Conservation (phyloP, 2,888 invertebrate genomes). For the Melieria omissa region DNA sequence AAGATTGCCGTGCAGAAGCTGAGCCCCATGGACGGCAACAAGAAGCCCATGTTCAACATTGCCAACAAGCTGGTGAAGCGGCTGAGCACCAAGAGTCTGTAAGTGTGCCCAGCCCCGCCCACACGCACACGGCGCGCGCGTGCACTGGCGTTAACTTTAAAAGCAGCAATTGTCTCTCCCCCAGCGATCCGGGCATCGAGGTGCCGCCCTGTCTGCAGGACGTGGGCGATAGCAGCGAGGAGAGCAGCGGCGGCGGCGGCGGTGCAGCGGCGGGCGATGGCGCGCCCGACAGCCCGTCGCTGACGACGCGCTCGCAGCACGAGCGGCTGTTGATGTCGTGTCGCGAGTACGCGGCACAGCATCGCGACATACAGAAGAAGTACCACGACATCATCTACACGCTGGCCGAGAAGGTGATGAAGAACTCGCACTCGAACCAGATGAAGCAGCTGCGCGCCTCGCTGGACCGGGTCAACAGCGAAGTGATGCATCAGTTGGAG, state of each 20-base stretch:
- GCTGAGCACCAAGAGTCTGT: slow-evolving; percentile 83
- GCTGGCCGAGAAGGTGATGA: slow-evolving; percentile 83
- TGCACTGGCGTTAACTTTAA: slow-evolving; percentile 25
- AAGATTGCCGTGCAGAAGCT: slow-evolving; percentile 72
- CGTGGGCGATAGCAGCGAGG: slow-evolving; percentile 65
- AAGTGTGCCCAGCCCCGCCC: slow-evolving; percentile 61
- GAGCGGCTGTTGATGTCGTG: slow-evolving; percentile 73
- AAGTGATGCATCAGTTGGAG: slow-evolving; percentile 84
- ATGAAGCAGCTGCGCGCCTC: slow-evolving; percentile 79
- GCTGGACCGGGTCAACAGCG: slow-evolving; percentile 77
- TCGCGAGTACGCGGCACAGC: slow-evolving; percentile 76
- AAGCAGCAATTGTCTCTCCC: slow-evolving; percentile 61
- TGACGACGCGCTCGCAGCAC: slow-evolving; percentile 69
- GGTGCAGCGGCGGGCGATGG: neutral
- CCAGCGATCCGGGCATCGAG: slow-evolving; percentile 65
- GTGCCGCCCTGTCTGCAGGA: slow-evolving; percentile 68
- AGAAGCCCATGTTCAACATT: slow-evolving; percentile 79
- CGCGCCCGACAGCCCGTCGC: slow-evolving; percentile 51
- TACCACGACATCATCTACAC: slow-evolving; percentile 84
- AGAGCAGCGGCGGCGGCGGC: slow-evolving; percentile 54
- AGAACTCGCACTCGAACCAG: slow-evolving; percentile 81
- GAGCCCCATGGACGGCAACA: slow-evolving; percentile 71
- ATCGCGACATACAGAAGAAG: slow-evolving; percentile 82
- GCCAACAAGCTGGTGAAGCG: slow-evolving; percentile 80
- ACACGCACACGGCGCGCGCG: neutral